A percentile compares a stretch with the other conserved stretches of the same genome.
Evolutionary conservation across 2,113 vertebrate genomes (phyloP).

Genomic region (Centropristis striata): DNA sequence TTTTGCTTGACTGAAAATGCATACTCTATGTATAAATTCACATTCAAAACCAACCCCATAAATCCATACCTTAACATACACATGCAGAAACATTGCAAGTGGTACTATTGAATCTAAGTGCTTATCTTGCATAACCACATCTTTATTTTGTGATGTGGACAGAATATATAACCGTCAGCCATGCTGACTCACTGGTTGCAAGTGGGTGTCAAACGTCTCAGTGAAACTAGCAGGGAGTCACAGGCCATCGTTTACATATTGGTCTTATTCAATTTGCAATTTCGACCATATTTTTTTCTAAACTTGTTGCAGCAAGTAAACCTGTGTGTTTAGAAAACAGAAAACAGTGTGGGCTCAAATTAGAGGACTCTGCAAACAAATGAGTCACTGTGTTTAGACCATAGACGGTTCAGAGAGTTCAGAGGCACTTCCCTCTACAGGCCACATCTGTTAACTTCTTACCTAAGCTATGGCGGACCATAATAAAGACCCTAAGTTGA

Average conservation of each 20-base stretch:
- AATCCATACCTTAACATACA: not conserved
- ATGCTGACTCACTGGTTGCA: conserved; percentile 20
- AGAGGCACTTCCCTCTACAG: conserved; percentile 35
- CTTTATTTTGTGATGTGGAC: conserved; percentile 6
- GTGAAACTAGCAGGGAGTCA: not conserved
- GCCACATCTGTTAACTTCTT: conserved; percentile 25
- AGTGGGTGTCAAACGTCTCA: conserved; percentile 9
- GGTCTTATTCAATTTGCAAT: conserved; percentile 7
- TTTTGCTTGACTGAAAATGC: not conserved
- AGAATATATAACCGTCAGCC: not conserved
- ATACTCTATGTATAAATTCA: not conserved
- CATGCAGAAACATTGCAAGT: not conserved
- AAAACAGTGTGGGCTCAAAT: conserved; percentile 43
- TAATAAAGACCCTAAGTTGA: not conserved
- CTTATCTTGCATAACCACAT: conserved; percentile 18
- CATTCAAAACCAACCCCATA: not conserved
- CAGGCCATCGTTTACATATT: conserved; percentile 23
- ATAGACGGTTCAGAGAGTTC: conserved; percentile 6
- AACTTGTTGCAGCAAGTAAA: conserved; percentile 41
- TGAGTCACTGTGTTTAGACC: conserved; percentile 52
- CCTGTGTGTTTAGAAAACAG: conserved; percentile 44
- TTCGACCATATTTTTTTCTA: not conserved
- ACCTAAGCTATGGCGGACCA: conserved; percentile 8
- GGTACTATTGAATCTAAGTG: not conserved
- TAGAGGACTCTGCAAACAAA: conserved; percentile 60